Evolutionary conservation across 2,797 vertebrate species (phyloP).

Genomic region (Silurus aristotelis): DNA sequence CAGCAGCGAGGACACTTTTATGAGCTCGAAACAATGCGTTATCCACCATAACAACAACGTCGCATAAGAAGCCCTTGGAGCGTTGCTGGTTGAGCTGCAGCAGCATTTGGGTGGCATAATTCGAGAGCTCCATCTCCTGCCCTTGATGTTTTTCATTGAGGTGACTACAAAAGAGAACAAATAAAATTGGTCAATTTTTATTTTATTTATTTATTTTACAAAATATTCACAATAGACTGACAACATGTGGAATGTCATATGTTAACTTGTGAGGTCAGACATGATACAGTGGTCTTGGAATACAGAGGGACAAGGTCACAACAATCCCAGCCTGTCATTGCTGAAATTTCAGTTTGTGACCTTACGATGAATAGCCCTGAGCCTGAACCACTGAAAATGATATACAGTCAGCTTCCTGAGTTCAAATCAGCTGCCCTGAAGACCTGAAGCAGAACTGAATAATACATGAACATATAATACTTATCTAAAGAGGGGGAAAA

Average conservation of each 20-base stretch:
- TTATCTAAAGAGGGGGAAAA: background rate
- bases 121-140: constrained; percentile 97
- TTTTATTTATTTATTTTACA: background rate
- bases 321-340: background rate
- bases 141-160: constrained; percentile 55
- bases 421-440: background rate
- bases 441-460: background rate
- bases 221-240: background rate
- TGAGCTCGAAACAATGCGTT: constrained; percentile 97
- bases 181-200: background rate
- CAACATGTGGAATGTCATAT: background rate
- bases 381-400: background rate
- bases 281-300: background rate
- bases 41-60: constrained; percentile 97
- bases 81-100: constrained; percentile 99
- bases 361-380: background rate
- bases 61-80: constrained; percentile 98
- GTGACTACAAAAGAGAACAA: constrained; percentile 32
- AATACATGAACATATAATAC: background rate
- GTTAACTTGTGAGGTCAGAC: background rate
- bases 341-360: background rate
- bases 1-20: constrained; percentile 95
- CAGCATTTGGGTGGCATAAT: constrained; percentile 99
- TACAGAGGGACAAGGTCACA: background rate
- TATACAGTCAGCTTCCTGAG: background rate